Conservation (phyloP, 2,113 vertebrate genomes). For the Erythrocercus mccallii region DNA sequence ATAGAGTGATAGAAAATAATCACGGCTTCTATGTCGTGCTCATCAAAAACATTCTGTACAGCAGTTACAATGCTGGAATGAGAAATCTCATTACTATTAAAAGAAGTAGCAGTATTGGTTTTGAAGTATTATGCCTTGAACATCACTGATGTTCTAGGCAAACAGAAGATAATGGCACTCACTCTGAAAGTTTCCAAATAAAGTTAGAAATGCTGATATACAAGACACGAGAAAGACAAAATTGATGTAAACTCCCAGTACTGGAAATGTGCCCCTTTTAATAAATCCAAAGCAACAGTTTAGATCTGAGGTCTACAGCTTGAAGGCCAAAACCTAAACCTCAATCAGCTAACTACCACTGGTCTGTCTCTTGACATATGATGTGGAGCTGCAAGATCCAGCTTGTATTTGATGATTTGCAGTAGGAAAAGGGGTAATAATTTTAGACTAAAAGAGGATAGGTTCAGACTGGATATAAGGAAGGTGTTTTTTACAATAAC, state of each 20-base stretch:
- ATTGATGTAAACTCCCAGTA: not conserved
- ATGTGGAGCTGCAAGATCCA: not conserved
- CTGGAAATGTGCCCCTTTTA: not conserved
- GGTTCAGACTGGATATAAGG: not conserved
- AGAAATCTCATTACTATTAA: not conserved
- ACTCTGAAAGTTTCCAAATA: not conserved
- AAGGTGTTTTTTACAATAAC: not conserved
- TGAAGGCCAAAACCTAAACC: not conserved
- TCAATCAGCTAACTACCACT: too few species aligned
- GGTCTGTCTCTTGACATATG: not conserved
- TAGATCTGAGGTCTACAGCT: not conserved
- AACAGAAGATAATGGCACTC: not conserved
- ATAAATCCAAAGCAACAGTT: not conserved
- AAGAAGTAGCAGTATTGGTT: not conserved
- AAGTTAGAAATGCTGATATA: not conserved
- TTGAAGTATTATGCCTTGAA: not conserved
- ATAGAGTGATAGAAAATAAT: not conserved
- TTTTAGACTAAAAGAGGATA: not conserved
- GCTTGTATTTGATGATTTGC: not conserved
- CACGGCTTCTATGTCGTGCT: not conserved
- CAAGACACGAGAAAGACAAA: not conserved
- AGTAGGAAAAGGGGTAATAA: not conserved
- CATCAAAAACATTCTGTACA: not conserved
- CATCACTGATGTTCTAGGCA: not conserved
- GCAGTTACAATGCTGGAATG: not conserved